A percentile compares a stretch with the other conserved stretches of the same genome.
These are phyloP conservation scores for Brachionus sp. DNA, from an alignment of 1,140 invertebrate genomes.

Conservation along the genomic window DNA sequence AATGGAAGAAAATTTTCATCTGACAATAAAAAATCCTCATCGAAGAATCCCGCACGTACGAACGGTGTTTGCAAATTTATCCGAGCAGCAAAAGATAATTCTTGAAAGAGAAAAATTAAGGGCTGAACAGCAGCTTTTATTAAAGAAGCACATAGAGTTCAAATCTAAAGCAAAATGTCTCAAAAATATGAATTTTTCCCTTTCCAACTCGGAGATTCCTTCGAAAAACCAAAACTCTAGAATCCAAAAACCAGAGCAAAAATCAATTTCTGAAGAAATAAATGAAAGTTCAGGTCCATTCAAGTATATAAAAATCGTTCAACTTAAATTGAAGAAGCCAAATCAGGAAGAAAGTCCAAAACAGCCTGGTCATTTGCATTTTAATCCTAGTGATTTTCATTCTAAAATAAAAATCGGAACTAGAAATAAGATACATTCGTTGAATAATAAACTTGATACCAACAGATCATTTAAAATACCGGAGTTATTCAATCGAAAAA, in stretches of 20 bases:
- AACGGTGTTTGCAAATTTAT: neutral
- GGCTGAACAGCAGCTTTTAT: neutral
- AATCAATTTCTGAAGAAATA: neutral
- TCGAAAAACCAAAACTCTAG: neutral
- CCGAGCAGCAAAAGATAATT: neutral
- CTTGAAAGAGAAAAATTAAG: constrained; percentile 31
- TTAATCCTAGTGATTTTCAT: neutral
- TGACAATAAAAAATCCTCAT: neutral
- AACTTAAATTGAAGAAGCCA: neutral
- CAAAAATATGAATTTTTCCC: neutral
- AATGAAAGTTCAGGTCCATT: neutral
- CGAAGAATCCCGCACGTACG: neutral
- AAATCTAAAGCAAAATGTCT: neutral
- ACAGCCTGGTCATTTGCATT: neutral
- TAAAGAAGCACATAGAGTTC: neutral
- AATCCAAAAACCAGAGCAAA: neutral
- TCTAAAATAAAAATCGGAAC: neutral
- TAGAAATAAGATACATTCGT: neutral
- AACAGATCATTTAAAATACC: neutral
- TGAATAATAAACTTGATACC: neutral
- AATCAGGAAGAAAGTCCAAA: neutral
- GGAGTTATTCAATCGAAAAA: neutral
- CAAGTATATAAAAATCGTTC: neutral
- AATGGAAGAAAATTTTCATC: neutral
- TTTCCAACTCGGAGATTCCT: neutral